phyloP scores from a whole-genome alignment of 1,140 invertebrate genomes.

The Drosophila ironensis region DNA sequence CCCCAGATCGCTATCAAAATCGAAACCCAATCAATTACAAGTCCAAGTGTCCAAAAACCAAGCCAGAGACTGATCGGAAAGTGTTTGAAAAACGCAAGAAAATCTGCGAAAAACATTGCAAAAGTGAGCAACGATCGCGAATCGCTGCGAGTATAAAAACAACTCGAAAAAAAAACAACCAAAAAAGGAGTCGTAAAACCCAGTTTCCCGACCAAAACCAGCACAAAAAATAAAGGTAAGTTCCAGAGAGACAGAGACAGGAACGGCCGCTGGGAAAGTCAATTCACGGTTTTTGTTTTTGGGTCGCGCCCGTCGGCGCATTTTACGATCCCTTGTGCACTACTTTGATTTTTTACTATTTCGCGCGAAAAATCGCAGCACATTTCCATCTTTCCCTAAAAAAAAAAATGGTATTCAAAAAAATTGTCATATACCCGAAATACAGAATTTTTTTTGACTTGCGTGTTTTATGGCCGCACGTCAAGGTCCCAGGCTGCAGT shows the following conservation, averaged over 20 bases:
- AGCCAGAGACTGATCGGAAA: conserved; percentile 20
- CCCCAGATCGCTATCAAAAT: no score
- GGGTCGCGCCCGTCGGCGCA: conserved; percentile 55
- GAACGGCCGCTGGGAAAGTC: conserved; percentile 39
- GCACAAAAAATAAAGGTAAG: conserved; percentile 54
- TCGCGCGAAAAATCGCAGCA: conserved; percentile 50
- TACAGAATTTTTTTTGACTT: conserved; percentile 30
- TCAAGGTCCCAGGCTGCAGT: conserved; percentile 62
- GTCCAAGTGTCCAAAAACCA: conserved; percentile 7
- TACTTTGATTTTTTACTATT: conserved; percentile 78
- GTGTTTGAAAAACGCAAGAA: conserved; percentile 1
- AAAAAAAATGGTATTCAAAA: conserved; percentile 38
- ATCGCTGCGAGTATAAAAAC: conserved; percentile 63
- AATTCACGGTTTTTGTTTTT: conserved; percentile 62
- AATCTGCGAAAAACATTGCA: conserved; percentile 21
- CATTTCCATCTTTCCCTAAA: conserved; percentile 23
- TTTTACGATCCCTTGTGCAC: conserved; percentile 71
- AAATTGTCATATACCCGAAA: conserved; percentile 31
- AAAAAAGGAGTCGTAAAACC: conserved; percentile 59
- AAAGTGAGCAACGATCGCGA: conserved; percentile 32
- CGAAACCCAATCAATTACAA: background rate
- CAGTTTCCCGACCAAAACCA: conserved; percentile 3
- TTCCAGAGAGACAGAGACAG: no score
- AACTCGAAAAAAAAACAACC: no score
- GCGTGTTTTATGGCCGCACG: conserved; percentile 60